A percentile compares a stretch with the other conserved stretches of the same genome.
Evolutionary conservation across 2,888 invertebrate species (phyloP).

Genomic region (Plebejus melissa): DNA sequence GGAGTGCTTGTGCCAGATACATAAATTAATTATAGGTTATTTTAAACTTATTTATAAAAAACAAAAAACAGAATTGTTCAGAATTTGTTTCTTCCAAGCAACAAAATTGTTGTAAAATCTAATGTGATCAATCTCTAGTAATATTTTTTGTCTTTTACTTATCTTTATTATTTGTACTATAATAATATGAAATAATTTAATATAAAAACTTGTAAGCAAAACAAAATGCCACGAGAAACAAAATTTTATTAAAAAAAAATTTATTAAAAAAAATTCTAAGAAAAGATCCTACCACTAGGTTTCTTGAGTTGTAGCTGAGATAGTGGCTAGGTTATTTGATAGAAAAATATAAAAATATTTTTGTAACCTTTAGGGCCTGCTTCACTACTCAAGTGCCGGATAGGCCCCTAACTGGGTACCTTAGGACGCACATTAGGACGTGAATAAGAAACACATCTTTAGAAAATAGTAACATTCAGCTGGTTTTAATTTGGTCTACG

Average conservation of each 20-base stretch:
- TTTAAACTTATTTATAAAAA: not conserved
- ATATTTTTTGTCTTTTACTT: not conserved
- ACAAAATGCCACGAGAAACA: not conserved
- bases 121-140: conserved; percentile 2
- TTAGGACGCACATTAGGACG: no score
- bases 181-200: no score
- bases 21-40: not conserved
- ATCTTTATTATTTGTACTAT: not conserved
- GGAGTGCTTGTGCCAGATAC: not conserved
- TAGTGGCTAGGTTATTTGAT: no score
- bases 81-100: not conserved
- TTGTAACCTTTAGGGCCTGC: no score
- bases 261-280: no score
- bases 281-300: no score
- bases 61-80: not conserved
- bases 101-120: not conserved
- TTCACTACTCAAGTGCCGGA: no score
- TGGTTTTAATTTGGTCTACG: no score
- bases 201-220: not conserved
- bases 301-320: no score
- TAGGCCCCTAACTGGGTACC: no score
- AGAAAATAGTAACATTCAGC: not conserved
- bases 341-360: no score
- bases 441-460: not conserved
- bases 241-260: no score